Conservation (phyloP, 2,113 vertebrate species). For the Rhabdomys dilectus region DNA sequence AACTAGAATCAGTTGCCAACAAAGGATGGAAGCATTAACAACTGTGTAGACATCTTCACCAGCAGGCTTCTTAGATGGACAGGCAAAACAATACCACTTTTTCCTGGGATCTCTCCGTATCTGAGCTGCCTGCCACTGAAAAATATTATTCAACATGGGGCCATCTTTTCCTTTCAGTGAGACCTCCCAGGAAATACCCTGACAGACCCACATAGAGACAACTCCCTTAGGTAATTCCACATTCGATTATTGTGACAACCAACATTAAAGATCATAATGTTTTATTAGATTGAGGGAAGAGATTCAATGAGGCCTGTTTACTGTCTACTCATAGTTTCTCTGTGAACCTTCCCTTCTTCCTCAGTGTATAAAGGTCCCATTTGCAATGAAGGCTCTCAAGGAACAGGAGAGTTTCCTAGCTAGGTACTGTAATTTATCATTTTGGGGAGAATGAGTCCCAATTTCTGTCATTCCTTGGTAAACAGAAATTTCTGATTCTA, state of each 20-base stretch:
- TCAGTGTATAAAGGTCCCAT: not conserved
- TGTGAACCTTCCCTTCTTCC: too few species aligned
- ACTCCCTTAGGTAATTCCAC: not conserved
- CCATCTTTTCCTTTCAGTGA: not conserved
- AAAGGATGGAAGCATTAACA: not conserved
- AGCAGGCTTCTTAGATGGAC: not conserved
- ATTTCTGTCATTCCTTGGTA: too few species aligned
- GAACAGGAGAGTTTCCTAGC: not conserved
- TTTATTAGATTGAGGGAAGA: not conserved
- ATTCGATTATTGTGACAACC: not conserved
- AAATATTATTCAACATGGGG: not conserved
- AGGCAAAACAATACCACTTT: not conserved
- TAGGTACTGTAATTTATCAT: not conserved
- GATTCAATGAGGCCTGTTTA: not conserved
- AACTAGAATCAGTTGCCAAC: not conserved
- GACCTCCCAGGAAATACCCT: not conserved
- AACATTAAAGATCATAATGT: not conserved
- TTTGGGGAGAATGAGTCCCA: not conserved
- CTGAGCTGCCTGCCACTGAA: not conserved
- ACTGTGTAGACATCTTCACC: not conserved
- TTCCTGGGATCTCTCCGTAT: not conserved
- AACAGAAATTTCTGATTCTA: not conserved
- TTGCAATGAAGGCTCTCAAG: not conserved
- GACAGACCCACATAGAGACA: not conserved
- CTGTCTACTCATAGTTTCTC: not conserved